These are phyloP conservation scores for Tapirus terrestris DNA, from an alignment of 2,113 vertebrate genomes.

Conservation along the genomic window DNA sequence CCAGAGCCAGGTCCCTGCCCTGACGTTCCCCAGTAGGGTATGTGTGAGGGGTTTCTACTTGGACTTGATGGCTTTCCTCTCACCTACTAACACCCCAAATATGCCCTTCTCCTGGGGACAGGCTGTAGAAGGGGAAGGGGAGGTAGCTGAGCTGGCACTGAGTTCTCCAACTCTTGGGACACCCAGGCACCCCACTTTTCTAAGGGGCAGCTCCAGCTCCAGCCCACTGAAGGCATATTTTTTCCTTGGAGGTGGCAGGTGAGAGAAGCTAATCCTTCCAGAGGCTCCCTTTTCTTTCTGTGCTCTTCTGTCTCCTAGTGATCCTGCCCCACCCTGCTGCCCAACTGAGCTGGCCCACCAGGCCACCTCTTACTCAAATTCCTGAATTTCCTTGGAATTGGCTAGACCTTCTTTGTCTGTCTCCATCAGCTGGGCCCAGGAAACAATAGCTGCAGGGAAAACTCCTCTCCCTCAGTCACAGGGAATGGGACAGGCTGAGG, in stretches of 20 bases:
- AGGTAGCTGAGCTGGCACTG: background rate
- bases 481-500: conserved; percentile 64
- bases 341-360: conserved; percentile 16
- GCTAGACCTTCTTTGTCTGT: conserved; percentile 82
- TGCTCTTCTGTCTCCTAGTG: background rate
- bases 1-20: conserved; percentile 58
- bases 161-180: conserved; percentile 62
- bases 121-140: background rate
- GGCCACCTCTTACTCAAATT: conserved; percentile 63
- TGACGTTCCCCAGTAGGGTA: conserved; percentile 48
- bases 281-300: conserved; percentile 23
- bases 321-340: conserved; percentile 69
- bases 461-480: conserved; percentile 60
- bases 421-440: conserved; percentile 77
- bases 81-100: background rate
- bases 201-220: conserved; percentile 1
- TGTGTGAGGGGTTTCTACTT: conserved; percentile 53
- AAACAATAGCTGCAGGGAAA: conserved; percentile 82
- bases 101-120: background rate
- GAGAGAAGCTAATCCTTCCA: background rate
- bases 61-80: conserved; percentile 70
- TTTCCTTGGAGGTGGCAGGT: conserved; percentile 26
- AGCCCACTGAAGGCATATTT: background rate
- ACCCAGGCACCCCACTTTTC: conserved; percentile 3
- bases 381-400: conserved; percentile 82